These are phyloP conservation scores for Papilio xuthus DNA, from an alignment of 1,140 invertebrate species.

Conservation along the genomic window DNA sequence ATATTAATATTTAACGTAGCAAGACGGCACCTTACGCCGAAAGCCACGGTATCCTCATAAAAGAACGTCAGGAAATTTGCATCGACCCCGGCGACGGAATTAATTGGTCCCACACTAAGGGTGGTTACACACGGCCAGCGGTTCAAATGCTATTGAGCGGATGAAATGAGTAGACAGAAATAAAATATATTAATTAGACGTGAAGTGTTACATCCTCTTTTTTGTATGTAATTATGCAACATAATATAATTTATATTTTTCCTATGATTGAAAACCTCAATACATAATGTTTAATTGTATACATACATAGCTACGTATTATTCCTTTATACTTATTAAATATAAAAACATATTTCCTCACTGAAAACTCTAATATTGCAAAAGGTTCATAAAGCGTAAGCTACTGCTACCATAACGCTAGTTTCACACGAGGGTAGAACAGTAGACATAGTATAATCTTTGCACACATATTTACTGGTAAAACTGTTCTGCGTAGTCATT, in stretches of 20 bases:
- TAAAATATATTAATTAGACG: not conserved
- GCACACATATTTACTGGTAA: too few relatives aligned
- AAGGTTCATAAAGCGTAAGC: constrained; percentile 6
- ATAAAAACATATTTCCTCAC: not conserved
- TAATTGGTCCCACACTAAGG: constrained; percentile 39
- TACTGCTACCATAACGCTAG: not conserved
- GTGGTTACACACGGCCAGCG: not conserved
- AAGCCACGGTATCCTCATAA: constrained; percentile 36
- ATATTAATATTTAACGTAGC: constrained; percentile 33
- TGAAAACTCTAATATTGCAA: not conserved
- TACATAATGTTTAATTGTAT: too few relatives aligned
- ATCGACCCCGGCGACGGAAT: constrained; percentile 39
- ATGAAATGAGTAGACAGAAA: not conserved
- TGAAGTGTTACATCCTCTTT: too few relatives aligned
- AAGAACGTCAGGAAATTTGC: constrained; percentile 44
- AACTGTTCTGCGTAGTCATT: too few relatives aligned
- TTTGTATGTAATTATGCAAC: too few relatives aligned
- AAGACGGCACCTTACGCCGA: constrained; percentile 36
- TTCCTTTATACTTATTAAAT: not conserved
- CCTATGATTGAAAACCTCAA: too few relatives aligned
- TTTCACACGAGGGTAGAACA: not conserved
- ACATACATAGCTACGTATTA: not conserved
- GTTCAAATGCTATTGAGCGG: not conserved
- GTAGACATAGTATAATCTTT: not conserved
- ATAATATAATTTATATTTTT: too few relatives aligned